These are phyloP conservation scores for Leiothrix lutea DNA, from an alignment of 2,113 vertebrate genomes.

Conservation along the genomic window DNA sequence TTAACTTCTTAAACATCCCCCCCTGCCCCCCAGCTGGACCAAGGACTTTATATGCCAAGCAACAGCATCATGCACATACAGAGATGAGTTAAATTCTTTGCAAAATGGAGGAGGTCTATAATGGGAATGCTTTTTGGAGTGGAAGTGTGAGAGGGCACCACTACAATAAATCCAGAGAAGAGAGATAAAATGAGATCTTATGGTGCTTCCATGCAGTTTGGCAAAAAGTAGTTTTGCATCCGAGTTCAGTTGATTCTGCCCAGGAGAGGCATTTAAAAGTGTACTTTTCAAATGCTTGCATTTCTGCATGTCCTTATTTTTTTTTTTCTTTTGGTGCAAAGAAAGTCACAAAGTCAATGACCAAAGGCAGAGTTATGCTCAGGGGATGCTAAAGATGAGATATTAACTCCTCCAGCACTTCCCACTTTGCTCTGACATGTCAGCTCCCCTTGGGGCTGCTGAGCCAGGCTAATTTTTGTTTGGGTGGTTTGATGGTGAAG, in stretches of 20 bases:
- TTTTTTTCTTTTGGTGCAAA: not conserved
- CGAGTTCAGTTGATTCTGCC: constrained; percentile 27
- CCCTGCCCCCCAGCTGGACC: not conserved
- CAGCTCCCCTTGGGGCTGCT: not conserved
- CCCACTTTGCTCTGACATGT: not conserved
- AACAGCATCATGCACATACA: not conserved
- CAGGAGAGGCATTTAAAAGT: not conserved
- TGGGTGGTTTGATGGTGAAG: not conserved
- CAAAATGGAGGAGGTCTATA: constrained; percentile 23
- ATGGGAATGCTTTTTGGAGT: constrained; percentile 8
- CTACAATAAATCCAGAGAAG: constrained; percentile 32
- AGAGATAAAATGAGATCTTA: constrained; percentile 34
- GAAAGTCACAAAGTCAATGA: not conserved
- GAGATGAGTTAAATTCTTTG: constrained; percentile 5
- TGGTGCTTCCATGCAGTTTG: constrained; percentile 1
- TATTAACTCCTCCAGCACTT: not conserved
- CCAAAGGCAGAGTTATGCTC: not conserved
- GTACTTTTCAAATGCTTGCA: not conserved
- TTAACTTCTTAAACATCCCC: not conserved
- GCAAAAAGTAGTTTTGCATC: constrained; percentile 52
- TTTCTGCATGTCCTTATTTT: not conserved
- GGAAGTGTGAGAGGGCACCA: not conserved
- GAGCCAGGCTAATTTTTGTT: not conserved
- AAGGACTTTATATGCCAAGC: not conserved
- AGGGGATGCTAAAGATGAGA: not conserved